Evolutionary conservation across 2,888 invertebrate species (phyloP), one percentile per base, ranked within the genome.

Genomic region (Catocala fraxini): DNA sequence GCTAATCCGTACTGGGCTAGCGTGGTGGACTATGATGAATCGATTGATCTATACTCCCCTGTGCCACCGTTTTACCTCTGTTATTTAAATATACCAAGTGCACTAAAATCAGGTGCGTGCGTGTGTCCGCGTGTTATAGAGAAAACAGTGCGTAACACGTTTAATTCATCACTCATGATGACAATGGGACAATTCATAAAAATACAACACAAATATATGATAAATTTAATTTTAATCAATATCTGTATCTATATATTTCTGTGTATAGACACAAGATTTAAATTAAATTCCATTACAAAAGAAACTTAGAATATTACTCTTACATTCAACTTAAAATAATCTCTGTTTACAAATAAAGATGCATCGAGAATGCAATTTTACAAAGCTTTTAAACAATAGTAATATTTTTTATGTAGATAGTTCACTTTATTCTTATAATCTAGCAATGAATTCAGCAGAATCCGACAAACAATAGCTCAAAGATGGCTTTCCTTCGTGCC

Each of bases 211-310:
- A 67, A 60, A 47, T 54, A 12, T 67, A 46, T 68, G 41, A 65
- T 59, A 63, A 58, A 67, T 65, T 66, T 68, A 63, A 57, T 71
- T 73, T 73, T 63, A 70, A 64, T 75, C 49, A 54, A 63, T 68
- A 65, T 65, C 47, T 47, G 63, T 68, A 65, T 66, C 60, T 68
- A 56, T 39, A 68, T 65, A 60, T 51, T 62, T 54, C 56, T 51
- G 66, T 65, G 4, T 47, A 11, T 61, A 60, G 56, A 63, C 62
- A 67, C 60, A 65, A 55, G 35, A 60, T 13, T 59, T 68, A 62
- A 68, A 71, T 70, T 73, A 54, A 73, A 74, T 68, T 73, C 59
- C 70, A 75, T 71, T 73, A 75, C 60, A 68, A 72, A 77, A 68
- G 35, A 39, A 72, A 64, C 62, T 55, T 67, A 53, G 33, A 59